A percentile compares a stretch with the other conserved stretches of the same genome.
These are phyloP conservation scores for Acleris emargana DNA, from an alignment of 2,888 invertebrate genomes.

Conservation along the genomic window DNA sequence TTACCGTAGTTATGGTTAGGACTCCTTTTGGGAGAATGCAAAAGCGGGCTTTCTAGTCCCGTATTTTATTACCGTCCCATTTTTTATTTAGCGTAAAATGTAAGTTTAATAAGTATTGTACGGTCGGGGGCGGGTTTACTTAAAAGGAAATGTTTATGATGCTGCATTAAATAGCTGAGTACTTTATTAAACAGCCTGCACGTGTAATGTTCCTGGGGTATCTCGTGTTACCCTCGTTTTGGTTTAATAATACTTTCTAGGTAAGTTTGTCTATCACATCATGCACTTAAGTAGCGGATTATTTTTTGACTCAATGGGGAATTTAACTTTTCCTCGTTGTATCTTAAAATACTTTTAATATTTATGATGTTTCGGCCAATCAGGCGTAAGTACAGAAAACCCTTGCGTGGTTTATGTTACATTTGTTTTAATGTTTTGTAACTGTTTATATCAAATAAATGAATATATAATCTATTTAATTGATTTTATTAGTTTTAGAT, in stretches of 20 bases:
- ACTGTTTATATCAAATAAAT: too few species aligned
- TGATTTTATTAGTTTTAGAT: too few species aligned
- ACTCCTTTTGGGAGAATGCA: slow-evolving; percentile 26
- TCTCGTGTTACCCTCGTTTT: not conserved
- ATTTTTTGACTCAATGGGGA: too few species aligned
- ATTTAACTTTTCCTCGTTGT: too few species aligned
- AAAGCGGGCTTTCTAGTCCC: slow-evolving; percentile 11
- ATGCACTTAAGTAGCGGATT: too few species aligned
- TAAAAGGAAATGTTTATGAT: slow-evolving; percentile 26
- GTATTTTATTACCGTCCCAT: slow-evolving; percentile 27
- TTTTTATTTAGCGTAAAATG: slow-evolving; percentile 32
- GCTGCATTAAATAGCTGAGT: slow-evolving; percentile 5
- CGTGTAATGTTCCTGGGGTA: not conserved
- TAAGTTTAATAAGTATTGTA: slow-evolving; percentile 26
- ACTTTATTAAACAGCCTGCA: not conserved
- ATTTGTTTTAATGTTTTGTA: too few species aligned
- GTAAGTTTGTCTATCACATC: too few species aligned
- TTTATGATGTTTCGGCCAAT: too few species aligned
- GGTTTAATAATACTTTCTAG: not conserved
- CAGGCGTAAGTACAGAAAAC: too few species aligned
- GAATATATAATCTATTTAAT: too few species aligned
- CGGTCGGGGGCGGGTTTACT: slow-evolving; percentile 38
- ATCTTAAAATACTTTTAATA: too few species aligned
- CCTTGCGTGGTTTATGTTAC: too few species aligned
- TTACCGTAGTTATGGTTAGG: slow-evolving; percentile 21